These are phyloP conservation scores for Macrostomum lignano DNA, from an alignment of 1,140 invertebrate genomes.

Conservation along the genomic window DNA sequence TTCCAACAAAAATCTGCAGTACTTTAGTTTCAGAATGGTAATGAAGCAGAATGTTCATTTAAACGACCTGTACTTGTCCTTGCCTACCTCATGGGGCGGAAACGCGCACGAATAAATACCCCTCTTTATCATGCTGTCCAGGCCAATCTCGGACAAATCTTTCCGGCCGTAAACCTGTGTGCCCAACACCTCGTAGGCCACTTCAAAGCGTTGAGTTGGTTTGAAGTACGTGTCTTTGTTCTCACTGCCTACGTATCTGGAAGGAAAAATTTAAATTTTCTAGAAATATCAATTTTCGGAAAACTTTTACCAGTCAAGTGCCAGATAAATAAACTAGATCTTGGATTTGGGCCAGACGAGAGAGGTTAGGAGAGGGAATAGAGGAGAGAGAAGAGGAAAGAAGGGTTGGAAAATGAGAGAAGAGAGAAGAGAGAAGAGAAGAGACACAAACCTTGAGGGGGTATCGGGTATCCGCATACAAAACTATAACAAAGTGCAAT, in stretches of 20 bases:
- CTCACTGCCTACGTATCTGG: conserved; percentile 33
- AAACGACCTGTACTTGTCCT: too few relatives aligned
- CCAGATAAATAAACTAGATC: too few relatives aligned
- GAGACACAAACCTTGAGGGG: too few relatives aligned
- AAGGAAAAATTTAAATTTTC: conserved; percentile 7
- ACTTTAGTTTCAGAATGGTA: too few relatives aligned
- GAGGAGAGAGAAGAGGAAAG: too few relatives aligned
- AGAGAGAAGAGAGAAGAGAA: too few relatives aligned
- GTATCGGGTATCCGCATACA: background rate
- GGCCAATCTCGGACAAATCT: conserved; percentile 38
- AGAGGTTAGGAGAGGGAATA: too few relatives aligned
- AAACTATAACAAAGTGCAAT: conserved; percentile 1
- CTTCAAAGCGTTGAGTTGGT: conserved; percentile 30
- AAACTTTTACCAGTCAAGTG: too few relatives aligned
- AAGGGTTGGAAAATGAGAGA: too few relatives aligned
- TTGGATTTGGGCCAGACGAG: too few relatives aligned
- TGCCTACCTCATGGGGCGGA: conserved; percentile 40
- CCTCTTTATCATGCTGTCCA: conserved; percentile 42
- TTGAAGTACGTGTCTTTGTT: conserved; percentile 33
- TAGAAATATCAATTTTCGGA: background rate
- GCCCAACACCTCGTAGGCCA: conserved; percentile 34
- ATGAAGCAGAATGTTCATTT: too few relatives aligned
- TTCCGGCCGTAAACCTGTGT: conserved; percentile 33
- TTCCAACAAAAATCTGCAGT: too few relatives aligned
- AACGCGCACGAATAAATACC: conserved; percentile 43